Conservation (phyloP, 2,113 vertebrate species). For the Syngnathus typhle region DNA sequence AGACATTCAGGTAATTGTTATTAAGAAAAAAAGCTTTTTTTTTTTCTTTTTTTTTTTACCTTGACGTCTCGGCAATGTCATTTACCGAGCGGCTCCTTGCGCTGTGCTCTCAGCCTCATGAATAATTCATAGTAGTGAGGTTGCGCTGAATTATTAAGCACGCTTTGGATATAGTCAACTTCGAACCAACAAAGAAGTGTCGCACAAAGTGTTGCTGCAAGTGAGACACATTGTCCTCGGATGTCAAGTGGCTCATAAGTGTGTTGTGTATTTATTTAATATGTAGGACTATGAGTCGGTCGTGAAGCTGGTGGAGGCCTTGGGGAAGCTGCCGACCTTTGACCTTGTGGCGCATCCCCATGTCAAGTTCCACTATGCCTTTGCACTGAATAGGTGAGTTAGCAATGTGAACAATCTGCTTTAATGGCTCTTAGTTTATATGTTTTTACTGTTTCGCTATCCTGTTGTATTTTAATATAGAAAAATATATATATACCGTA, state of each 20-base stretch:
- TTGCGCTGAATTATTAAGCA: slow-evolving; percentile 63
- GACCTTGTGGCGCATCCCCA: slow-evolving; percentile 89
- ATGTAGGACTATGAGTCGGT: slow-evolving; percentile 92
- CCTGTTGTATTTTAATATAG: background rate
- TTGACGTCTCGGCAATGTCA: slow-evolving; percentile 8
- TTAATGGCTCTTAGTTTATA: background rate
- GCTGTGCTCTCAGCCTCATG: slow-evolving; percentile 32
- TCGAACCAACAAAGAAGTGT: slow-evolving; percentile 28
- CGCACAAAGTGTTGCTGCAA: too few species aligned
- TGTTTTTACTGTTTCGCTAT: too few species aligned
- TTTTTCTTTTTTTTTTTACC: slow-evolving; percentile 1
- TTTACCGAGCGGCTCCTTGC: slow-evolving; percentile 19
- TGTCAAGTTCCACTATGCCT: slow-evolving; percentile 95
- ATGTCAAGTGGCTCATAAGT: slow-evolving; percentile 7
- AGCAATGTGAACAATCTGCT: background rate
- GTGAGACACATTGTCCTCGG: background rate
- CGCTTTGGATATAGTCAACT: slow-evolving; percentile 24
- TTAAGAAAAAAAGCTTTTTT: slow-evolving; percentile 1
- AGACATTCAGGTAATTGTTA: slow-evolving; percentile 84
- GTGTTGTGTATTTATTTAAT: background rate
- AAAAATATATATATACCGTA: too few species aligned
- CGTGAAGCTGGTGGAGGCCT: slow-evolving; percentile 91
- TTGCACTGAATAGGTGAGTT: slow-evolving; percentile 91
- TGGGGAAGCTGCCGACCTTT: slow-evolving; percentile 95
- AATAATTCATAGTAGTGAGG: slow-evolving; percentile 54